Percentiles rank a stretch among this genome's conserved stretches.
Conservation (phyloP, 1,140 invertebrate species). For the Plodia interpunctella region DNA sequence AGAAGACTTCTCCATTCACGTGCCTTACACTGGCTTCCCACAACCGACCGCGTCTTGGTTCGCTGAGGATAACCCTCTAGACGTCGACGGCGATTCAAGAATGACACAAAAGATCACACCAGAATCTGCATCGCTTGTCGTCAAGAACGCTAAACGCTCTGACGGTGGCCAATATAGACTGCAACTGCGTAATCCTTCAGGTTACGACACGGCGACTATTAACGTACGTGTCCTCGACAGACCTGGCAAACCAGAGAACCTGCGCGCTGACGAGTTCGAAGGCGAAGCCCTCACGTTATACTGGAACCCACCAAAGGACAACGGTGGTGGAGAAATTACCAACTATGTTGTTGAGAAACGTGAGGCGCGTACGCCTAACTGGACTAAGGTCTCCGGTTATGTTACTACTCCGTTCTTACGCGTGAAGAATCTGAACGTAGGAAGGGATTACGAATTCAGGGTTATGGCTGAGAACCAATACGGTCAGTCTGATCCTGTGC, state of each 20-base stretch:
- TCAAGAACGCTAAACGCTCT: slow-evolving; percentile 92
- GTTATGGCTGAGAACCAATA: slow-evolving; percentile 99
- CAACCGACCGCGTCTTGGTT: slow-evolving; percentile 96
- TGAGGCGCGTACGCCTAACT: slow-evolving; percentile 87
- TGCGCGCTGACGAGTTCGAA: slow-evolving; percentile 94
- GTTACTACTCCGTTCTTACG: slow-evolving; percentile 91
- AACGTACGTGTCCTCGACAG: slow-evolving; percentile 96
- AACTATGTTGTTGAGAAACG: slow-evolving; percentile 98
- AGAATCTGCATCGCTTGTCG: slow-evolving; percentile 92
- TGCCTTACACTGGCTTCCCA: slow-evolving; percentile 96
- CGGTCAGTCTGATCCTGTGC: slow-evolving; percentile 94
- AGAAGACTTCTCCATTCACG: slow-evolving; percentile 97
- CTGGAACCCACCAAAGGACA: slow-evolving; percentile 97
- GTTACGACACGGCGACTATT: slow-evolving; percentile 94
- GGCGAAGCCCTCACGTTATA: slow-evolving; percentile 96
- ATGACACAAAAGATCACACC: slow-evolving; percentile 91
- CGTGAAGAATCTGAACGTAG: slow-evolving; percentile 93
- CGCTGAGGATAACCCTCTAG: slow-evolving; percentile 85
- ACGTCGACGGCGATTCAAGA: slow-evolving; percentile 85
- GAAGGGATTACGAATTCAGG: slow-evolving; percentile 96
- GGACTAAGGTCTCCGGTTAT: slow-evolving; percentile 95
- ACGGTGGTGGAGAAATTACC: slow-evolving; percentile 95
- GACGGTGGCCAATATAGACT: slow-evolving; percentile 96
- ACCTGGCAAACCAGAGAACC: slow-evolving; percentile 91
- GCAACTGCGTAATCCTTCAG: slow-evolving; percentile 95